Evolutionary conservation across 2,888 invertebrate species (phyloP).

Genomic region (Eucriotettix oculatus): DNA sequence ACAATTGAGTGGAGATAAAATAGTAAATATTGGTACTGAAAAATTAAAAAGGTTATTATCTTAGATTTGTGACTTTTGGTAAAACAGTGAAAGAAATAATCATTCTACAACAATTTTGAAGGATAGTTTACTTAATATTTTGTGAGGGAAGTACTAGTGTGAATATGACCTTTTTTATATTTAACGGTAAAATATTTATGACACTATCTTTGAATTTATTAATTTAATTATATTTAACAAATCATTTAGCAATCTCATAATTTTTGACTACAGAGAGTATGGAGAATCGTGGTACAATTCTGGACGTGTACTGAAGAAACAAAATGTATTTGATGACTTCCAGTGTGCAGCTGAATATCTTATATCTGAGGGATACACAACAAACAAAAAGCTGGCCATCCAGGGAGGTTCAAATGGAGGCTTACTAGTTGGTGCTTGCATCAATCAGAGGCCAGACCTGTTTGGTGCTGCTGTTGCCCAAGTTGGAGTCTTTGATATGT

Average conservation of each 20-base stretch:
- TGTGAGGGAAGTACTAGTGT: neutral
- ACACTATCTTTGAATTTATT: neutral
- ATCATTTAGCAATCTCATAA: neutral
- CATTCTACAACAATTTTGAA: too few species aligned
- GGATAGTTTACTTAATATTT: too few species aligned
- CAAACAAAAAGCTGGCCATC: constrained; percentile 55
- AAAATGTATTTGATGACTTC: constrained; percentile 96
- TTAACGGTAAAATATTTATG: too few species aligned
- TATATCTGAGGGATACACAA: constrained; percentile 62
- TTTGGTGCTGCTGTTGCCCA: constrained; percentile 86
- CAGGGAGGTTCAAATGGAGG: constrained; percentile 98
- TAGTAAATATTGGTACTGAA: too few species aligned
- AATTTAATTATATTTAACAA: neutral
- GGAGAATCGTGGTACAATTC: constrained; percentile 95
- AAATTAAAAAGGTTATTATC: too few species aligned
- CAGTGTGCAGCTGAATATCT: constrained; percentile 82
- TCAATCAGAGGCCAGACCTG: constrained; percentile 88
- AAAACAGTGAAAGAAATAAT: too few species aligned
- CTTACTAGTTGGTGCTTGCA: constrained; percentile 82
- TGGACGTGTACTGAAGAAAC: constrained; percentile 80
- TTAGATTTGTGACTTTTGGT: too few species aligned
- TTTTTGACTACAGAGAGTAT: constrained; percentile 53
- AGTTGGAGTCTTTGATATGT: constrained; percentile 95
- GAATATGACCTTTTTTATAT: neutral
- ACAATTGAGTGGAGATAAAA: too few species aligned